Conservation (phyloP, 2,888 invertebrate species). For the Catonia carolina region DNA sequence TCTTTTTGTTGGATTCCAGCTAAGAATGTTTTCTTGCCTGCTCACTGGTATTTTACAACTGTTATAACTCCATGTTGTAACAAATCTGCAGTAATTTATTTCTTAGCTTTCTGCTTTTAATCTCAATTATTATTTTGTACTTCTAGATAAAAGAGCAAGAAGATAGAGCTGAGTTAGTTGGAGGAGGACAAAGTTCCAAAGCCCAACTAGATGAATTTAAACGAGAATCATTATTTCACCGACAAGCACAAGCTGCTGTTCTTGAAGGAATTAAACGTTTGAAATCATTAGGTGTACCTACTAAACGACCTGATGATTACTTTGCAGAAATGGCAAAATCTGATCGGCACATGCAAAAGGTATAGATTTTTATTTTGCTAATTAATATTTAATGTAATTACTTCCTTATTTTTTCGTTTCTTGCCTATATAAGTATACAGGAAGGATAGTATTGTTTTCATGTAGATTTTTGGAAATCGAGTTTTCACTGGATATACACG, state of each 20-base stretch:
- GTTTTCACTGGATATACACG: too few relatives aligned
- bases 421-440: too few relatives aligned
- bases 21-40: too few relatives aligned
- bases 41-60: too few relatives aligned
- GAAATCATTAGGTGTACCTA: constrained; percentile 65
- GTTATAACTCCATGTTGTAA: too few relatives aligned
- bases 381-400: not conserved
- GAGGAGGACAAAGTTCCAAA: constrained; percentile 34
- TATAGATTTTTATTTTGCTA: constrained; percentile 32
- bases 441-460: too few relatives aligned
- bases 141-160: constrained; percentile 40
- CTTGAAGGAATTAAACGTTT: constrained; percentile 71
- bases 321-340: constrained; percentile 99
- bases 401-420: not conserved
- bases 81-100: too few relatives aligned
- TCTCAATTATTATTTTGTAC: too few relatives aligned
- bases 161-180: constrained; percentile 33
- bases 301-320: constrained; percentile 89
- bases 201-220: constrained; percentile 82
- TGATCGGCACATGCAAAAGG: constrained; percentile 95
- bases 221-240: constrained; percentile 78
- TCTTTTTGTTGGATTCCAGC: too few relatives aligned
- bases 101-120: too few relatives aligned
- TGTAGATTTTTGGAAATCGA: too few relatives aligned
- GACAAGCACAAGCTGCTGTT: constrained; percentile 83